phyloP scores from a whole-genome alignment of 2,113 vertebrate genomes.

The Manacus vitellinus region DNA sequence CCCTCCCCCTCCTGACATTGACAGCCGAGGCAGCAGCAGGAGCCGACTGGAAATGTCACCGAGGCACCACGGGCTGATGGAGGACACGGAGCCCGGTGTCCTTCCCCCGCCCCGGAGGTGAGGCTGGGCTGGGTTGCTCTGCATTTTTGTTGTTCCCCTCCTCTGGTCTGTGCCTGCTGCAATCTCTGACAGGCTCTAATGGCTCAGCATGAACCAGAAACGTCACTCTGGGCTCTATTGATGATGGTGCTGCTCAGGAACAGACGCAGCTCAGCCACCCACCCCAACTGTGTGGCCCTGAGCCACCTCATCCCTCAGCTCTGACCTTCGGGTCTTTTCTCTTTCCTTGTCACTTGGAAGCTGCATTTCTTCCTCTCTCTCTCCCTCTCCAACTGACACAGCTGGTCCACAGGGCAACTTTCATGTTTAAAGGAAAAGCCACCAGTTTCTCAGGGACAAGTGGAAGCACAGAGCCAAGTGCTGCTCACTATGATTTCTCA shows the following conservation, averaged over 20 bases:
- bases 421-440: background rate
- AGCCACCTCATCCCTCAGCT: background rate
- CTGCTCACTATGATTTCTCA: background rate
- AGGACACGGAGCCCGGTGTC: background rate
- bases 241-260: background rate
- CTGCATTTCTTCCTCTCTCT: background rate
- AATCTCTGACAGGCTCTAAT: background rate
- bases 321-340: background rate
- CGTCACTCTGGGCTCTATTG: background rate
- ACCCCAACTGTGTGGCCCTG: background rate
- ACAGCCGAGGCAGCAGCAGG: slow-evolving; percentile 57
- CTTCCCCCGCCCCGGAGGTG: background rate
- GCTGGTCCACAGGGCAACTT: background rate
- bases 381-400: background rate
- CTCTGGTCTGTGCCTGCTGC: background rate
- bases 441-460: background rate
- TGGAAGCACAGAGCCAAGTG: background rate
- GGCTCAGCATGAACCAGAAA: background rate
- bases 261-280: background rate
- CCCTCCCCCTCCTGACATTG: slow-evolving; percentile 65
- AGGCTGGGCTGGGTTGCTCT: background rate
- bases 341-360: background rate
- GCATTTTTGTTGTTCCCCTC: background rate
- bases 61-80: background rate
- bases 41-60: slow-evolving; percentile 75